phyloP scores from a whole-genome alignment of 2,797 vertebrate species.

The Tympanoctomys barrerae region DNA sequence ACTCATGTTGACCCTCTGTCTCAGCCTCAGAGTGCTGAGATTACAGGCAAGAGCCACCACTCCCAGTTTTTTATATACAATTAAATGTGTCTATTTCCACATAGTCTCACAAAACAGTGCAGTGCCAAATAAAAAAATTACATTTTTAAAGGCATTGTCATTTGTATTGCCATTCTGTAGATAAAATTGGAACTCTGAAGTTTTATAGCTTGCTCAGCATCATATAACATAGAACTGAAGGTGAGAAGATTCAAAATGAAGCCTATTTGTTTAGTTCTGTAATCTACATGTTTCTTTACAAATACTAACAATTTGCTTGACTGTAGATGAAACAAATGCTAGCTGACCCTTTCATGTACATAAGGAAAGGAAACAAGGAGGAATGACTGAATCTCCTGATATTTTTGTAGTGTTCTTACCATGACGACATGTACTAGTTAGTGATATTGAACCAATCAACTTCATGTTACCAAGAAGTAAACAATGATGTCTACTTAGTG shows the following conservation, averaged over 20 bases:
- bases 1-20: background rate
- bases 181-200: background rate
- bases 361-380: background rate
- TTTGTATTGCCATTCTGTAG: slow-evolving; percentile 47
- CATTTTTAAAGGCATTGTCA: background rate
- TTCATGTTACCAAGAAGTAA: background rate
- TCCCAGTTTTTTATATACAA: background rate
- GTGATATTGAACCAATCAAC: background rate
- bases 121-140: slow-evolving; percentile 42
- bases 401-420: background rate
- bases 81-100: slow-evolving; percentile 4
- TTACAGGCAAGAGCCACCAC: background rate
- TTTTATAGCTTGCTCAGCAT: slow-evolving; percentile 49
- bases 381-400: background rate
- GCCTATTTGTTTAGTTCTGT: background rate
- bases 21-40: background rate
- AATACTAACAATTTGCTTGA: background rate
- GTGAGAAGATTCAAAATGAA: slow-evolving; percentile 48
- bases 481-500: background rate
- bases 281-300: background rate
- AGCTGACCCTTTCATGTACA: background rate
- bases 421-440: background rate
- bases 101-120: background rate
- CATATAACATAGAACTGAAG: background rate
- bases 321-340: background rate